phyloP scores from a whole-genome alignment of 1,140 invertebrate genomes.

The Sipha flava region DNA sequence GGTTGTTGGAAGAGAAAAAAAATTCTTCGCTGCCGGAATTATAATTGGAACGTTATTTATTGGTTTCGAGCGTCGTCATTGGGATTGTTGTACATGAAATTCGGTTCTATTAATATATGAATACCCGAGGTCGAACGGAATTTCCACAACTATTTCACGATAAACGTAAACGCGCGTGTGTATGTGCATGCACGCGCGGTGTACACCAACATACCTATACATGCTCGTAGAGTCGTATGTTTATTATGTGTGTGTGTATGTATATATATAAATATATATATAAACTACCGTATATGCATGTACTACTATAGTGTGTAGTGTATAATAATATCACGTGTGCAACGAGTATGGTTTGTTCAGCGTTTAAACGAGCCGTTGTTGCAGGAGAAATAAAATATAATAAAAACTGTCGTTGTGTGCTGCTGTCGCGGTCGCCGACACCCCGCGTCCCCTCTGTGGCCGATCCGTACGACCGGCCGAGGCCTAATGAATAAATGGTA shows the following conservation, averaged over 20 bases:
- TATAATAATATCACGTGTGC: not conserved
- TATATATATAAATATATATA: too few relatives aligned
- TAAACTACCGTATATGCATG: not conserved
- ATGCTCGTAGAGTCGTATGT: too few relatives aligned
- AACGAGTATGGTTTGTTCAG: not conserved
- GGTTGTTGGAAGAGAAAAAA: too few relatives aligned
- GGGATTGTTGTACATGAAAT: not conserved
- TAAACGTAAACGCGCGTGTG: not conserved
- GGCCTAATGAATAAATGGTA: slow-evolving; percentile 31
- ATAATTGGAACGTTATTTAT: too few relatives aligned
- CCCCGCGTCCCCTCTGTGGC: not conserved
- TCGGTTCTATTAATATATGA: not conserved
- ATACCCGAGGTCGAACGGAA: not conserved
- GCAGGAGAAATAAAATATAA: slow-evolving; percentile 3
- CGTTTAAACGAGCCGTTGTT: not conserved
- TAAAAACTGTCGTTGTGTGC: slow-evolving; percentile 8
- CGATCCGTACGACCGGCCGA: not conserved
- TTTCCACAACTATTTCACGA: not conserved
- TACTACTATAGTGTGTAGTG: not conserved
- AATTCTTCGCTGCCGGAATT: too few relatives aligned
- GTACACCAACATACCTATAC: too few relatives aligned
- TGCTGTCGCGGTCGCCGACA: not conserved
- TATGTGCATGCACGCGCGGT: too few relatives aligned
- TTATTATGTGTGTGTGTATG: not conserved
- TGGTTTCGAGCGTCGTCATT: too few relatives aligned